Evolutionary conservation across 2,888 invertebrate species (phyloP), one percentile per base, ranked within the genome.

Genomic region (Cryptus armator): DNA sequence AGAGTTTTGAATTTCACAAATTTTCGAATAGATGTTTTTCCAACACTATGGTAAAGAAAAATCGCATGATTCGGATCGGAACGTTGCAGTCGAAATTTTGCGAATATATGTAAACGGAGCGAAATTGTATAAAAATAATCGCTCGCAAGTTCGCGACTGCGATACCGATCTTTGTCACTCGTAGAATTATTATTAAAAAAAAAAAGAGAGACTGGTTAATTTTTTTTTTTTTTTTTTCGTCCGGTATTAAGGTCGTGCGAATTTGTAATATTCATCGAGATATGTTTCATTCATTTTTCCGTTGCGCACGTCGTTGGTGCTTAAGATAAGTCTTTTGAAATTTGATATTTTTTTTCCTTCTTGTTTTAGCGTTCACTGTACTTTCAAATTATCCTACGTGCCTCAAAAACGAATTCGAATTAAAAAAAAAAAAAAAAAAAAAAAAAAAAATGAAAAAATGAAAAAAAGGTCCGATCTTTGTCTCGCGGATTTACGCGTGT

Each of bases 241-340:
- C 72, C 53, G 56, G 44, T 62, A 43, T 16, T 62, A 32, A 43
- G 67, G 67, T 80, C 32, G 62, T 66, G 56, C 77, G 43, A 70
- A 64, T 62, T 64, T 5, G 53, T 51, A 44, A 79, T 70, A 68
- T 72, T 70, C 64, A 59, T 46, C 68, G 68, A 81, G 16, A 81
- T 62, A 56, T 81, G 68, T 64, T 84, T 83, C 83, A 85, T 80
- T 85, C 16, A 85, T 86, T 85, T 87, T 88, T 56, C 83, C 84
- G 86, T 86, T 88, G 82, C 85, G 83, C 83, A 81, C 80, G 85
- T 87, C 87, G 86, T 85, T 86, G 70, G 66, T 83, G 79, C 56
- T 71, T 74, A 48, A 48, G 29, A 46, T 29, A 62, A 77, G 76
- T 64, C 79, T 83, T 64, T 64, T 56, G 51, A 64, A 53, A 77